Conservation (phyloP, 1,140 invertebrate species). For the Anagrus nilaparvatae region DNA sequence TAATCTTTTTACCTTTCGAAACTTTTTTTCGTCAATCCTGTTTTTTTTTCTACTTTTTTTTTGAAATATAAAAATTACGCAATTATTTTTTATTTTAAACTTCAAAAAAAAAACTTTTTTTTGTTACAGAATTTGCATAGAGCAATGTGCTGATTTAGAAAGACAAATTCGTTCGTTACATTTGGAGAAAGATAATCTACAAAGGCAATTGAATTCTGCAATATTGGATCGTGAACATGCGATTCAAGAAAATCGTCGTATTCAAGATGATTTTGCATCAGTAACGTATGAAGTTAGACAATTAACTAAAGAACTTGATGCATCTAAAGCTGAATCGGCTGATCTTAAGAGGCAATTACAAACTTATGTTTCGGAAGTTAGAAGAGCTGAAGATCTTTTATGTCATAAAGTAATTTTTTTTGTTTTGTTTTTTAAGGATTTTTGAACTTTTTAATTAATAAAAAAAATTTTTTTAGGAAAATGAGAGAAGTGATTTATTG, state of each 20-base stretch:
- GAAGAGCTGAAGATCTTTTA: conserved; percentile 56
- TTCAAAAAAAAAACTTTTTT: neutral
- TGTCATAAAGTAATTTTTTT: conserved; percentile 56
- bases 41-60: too few relatives aligned
- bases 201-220: conserved; percentile 43
- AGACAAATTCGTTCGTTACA: conserved; percentile 36
- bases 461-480: conserved; percentile 41
- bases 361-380: conserved; percentile 61
- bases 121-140: conserved; percentile 26
- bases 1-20: neutral
- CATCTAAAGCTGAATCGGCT: conserved; percentile 51
- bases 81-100: neutral
- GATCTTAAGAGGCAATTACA: conserved; percentile 59
- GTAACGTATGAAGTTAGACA: conserved; percentile 41
- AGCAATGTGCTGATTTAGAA: conserved; percentile 32
- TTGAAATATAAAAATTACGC: too few relatives aligned
- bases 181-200: conserved; percentile 45
- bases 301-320: conserved; percentile 49
- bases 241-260: conserved; percentile 48
- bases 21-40: too few relatives aligned
- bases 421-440: neutral
- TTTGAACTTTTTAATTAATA: neutral
- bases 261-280: conserved; percentile 53
- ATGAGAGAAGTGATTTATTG: conserved; percentile 59
- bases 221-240: conserved; percentile 46